Base-by-base conservation (phyloP, 1,140 invertebrate species). In the Pogonus chalceus region DNA sequence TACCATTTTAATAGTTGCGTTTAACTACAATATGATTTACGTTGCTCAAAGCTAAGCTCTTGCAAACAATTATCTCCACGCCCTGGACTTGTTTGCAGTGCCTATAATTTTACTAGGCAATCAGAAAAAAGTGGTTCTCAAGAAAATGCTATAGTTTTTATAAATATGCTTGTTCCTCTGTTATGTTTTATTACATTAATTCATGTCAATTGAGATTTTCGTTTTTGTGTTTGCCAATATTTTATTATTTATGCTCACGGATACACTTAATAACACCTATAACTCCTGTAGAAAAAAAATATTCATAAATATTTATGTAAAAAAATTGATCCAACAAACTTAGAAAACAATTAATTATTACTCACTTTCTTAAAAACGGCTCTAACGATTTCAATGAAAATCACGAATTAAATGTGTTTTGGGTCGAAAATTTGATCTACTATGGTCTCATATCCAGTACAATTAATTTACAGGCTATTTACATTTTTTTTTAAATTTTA, bases 41-140 rank as follows among this genome's bases (percentile, higher is more conserved):
- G 37, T 18, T 43, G 14, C 26, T 31, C 7, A 31, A 43, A 4
- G 37, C 18, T 9, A 43, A 10, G 18, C 18, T 9, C 7, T 16
- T 43, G 37, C 37, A 43, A 43, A 43, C 37, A 43, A 43, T 43
- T 43, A 43, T 43, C 37, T 43, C 37, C 37, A 43, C 37, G 37
- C 37, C 37, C 37, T 43, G 18, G 37, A 10, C 37, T 18, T 7
- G 9, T 43, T 18, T 43, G 18, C 37, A 18, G 18, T 4, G 37
- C 7, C 37, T 43, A 43, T 43, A 43, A 43, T 43, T 43, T 43
- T 18, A 43, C 37, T 10, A 10, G 37, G 18, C 37, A 43, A 4
- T 16, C 9, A 43, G 4, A 43, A 43, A 43, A 43, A 43, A 18
- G 9, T 4, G 18, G 37, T 43, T 43, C 37, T 18, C 37, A 18